These are phyloP conservation scores for Drosophila orosa DNA, from an alignment of 1,140 invertebrate genomes.

Conservation along the genomic window DNA sequence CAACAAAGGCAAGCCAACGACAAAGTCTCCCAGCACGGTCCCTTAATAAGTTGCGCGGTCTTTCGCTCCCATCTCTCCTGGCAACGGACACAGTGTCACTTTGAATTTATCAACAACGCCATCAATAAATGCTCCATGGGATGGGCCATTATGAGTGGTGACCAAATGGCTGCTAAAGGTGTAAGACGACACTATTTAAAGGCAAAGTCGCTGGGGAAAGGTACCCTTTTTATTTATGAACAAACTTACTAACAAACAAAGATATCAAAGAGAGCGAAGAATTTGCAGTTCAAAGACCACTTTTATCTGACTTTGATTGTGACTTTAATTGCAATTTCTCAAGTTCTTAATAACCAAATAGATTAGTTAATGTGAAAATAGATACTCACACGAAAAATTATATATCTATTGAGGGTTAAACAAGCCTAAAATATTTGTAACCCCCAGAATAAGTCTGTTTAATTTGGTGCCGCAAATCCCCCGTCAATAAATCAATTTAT, in stretches of 20 bases:
- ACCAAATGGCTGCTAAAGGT: slow-evolving; percentile 34
- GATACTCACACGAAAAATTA: not conserved
- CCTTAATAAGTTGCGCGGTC: slow-evolving; percentile 66
- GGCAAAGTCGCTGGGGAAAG: slow-evolving; percentile 6
- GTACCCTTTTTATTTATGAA: slow-evolving; percentile 9
- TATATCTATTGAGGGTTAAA: not conserved
- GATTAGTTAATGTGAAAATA: too few relatives aligned
- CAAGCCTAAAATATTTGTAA: not conserved
- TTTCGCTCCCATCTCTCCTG: slow-evolving; percentile 31
- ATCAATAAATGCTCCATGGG: slow-evolving; percentile 65
- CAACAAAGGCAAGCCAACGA: slow-evolving; percentile 51
- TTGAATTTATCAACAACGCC: slow-evolving; percentile 69
- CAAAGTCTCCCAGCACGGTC: slow-evolving; percentile 57
- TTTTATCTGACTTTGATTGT: slow-evolving; percentile 7
- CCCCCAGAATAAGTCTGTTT: not conserved
- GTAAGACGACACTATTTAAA: slow-evolving; percentile 43
- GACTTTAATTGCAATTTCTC: not conserved
- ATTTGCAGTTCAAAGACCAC: not conserved
- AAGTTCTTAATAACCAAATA: too few relatives aligned
- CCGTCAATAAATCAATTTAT: not conserved
- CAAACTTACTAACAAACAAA: slow-evolving; percentile 13
- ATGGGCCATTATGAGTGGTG: slow-evolving; percentile 30
- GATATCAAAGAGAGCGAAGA: slow-evolving; percentile 12
- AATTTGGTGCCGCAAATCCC: not conserved
- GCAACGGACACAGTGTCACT: slow-evolving; percentile 46